Evolutionary conservation across 2,113 vertebrate species (phyloP), one percentile per base, ranked within the genome.

Genomic region (Brachyhypopomus occidentalis): DNA sequence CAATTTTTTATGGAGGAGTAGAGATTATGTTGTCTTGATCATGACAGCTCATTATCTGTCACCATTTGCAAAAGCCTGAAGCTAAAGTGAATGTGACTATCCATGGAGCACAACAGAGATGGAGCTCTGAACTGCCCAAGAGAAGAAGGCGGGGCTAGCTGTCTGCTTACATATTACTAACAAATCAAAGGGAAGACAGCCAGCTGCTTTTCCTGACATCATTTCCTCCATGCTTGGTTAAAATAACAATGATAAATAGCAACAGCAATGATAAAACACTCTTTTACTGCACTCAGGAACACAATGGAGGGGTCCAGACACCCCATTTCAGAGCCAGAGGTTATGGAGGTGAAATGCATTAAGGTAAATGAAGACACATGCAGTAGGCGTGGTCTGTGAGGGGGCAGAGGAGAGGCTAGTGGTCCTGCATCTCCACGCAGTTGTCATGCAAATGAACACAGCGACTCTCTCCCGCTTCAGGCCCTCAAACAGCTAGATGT

Each of bases 291-390:
- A 41, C 41, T 41, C 41, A 14, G 12, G 12, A 52, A 11, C 1
- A 52, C 9, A 52, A 52, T 2, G 9, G 45, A 14, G 45, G 45
- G 9, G 45, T 52, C 45, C 12, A 14, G 45, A 3, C 45, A 30
- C 52, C 83, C 66, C 62, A 69, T 70, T 58, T 72, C 76, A 82
- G 80, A 16, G 64, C 16, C 14, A 63, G 72, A 36, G 64, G 27
- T 36, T 67, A 62, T 14, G 22, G 30, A 72, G 6, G 27, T 34
- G 77, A 45, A 30, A 64, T 52, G 62, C 66, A 52, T 56, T 41
- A 55, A 75, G 34, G 52, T 73, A 83, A 80, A 85, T 85, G 77
- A 85, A 83, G 60, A 83, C 77, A 85, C 23, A 77, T 85, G 84
- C 72, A 60, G 27, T 25, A 64, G 25, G 16, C 17, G 20, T 20